These are phyloP conservation scores for Dryobotodes eremita DNA, from an alignment of 2,888 invertebrate genomes.

Conservation along the genomic window DNA sequence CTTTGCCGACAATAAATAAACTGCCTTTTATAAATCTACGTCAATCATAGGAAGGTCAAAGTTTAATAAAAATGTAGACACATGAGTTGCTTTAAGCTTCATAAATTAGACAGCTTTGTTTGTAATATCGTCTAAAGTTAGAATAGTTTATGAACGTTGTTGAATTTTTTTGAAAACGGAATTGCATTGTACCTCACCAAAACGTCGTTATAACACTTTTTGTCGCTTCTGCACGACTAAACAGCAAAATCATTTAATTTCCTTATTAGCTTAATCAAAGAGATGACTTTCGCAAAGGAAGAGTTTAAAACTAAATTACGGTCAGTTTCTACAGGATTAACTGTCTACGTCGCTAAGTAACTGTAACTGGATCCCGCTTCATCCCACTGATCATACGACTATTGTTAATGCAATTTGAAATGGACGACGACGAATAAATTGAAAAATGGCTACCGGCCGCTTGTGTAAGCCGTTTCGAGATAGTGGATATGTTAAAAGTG, in stretches of 20 bases:
- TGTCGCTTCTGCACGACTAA: background rate
- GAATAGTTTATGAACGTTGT: background rate
- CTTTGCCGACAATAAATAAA: conserved; percentile 19
- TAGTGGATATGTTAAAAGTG: conserved; percentile 50
- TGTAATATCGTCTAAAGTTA: conserved; percentile 8
- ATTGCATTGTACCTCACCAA: background rate
- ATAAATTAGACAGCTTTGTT: conserved; percentile 21
- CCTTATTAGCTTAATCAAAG: conserved; percentile 52
- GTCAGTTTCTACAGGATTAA: conserved; percentile 46
- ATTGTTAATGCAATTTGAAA: conserved; percentile 71
- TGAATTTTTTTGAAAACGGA: background rate
- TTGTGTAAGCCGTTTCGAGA: conserved; percentile 55
- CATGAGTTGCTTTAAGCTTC: conserved; percentile 7
- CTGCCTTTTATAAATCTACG: conserved; percentile 33
- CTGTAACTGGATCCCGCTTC: conserved; percentile 57
- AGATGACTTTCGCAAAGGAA: conserved; percentile 53
- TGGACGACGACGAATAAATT: conserved; percentile 70
- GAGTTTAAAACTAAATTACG: conserved; percentile 40
- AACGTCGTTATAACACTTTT: background rate
- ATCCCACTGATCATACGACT: conserved; percentile 59
- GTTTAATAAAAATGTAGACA: conserved; percentile 31
- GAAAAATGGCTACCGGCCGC: conserved; percentile 70
- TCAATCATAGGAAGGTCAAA: conserved; percentile 38
- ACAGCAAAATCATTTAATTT: conserved; percentile 35
- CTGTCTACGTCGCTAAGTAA: conserved; percentile 47